phyloP scores from a whole-genome alignment of 2,113 vertebrate genomes.

The Paralichthys olivaceus region DNA sequence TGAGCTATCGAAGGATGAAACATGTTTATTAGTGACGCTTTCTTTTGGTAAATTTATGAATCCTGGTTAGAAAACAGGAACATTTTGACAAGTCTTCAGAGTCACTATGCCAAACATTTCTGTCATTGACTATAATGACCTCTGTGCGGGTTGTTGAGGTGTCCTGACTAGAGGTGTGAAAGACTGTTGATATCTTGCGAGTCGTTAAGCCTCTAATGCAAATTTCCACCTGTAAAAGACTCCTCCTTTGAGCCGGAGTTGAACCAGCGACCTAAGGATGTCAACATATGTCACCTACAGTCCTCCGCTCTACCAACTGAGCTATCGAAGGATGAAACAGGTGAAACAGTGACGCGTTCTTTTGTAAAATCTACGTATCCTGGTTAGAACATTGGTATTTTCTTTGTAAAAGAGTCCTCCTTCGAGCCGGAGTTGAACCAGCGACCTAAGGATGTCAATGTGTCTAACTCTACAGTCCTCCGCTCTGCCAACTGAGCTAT shows the following conservation, averaged over 20 bases:
- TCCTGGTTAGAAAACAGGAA: too few species aligned
- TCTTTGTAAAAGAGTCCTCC: background rate
- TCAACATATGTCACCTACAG: background rate
- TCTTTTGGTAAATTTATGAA: too few species aligned
- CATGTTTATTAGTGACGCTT: too few species aligned
- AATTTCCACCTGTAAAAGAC: background rate
- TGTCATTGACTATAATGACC: too few species aligned
- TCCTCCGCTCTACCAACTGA: constrained; percentile 4
- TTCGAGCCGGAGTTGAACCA: constrained; percentile 12
- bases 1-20: background rate
- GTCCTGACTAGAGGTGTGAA: too few species aligned
- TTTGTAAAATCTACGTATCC: too few species aligned
- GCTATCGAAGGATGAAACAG: background rate
- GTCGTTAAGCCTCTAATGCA: too few species aligned
- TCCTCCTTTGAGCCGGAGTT: constrained; percentile 4
- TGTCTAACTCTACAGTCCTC: background rate
- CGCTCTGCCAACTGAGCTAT: constrained; percentile 1
- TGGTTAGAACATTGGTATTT: too few species aligned
- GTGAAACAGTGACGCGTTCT: too few species aligned
- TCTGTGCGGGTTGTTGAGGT: too few species aligned
- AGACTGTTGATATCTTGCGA: too few species aligned
- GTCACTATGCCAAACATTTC: background rate
- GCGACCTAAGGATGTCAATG: background rate
- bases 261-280: constrained; percentile 16
- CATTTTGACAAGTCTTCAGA: too few species aligned